phyloP scores from a whole-genome alignment of 2,797 vertebrate genomes.

The Florisuga fusca region DNA sequence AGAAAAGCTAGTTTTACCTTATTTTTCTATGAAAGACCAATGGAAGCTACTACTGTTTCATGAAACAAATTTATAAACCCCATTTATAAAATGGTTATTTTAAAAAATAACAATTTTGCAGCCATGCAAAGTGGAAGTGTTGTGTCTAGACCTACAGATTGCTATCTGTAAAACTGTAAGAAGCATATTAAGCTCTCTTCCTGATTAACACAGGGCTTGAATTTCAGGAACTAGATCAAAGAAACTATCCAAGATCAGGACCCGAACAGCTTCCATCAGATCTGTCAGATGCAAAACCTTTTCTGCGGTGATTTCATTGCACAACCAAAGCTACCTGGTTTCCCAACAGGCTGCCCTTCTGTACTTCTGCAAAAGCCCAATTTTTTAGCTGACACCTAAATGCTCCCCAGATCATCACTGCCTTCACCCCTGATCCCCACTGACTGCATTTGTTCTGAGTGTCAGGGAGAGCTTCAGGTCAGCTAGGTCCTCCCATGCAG shows the following conservation, averaged over 20 bases:
- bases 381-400: neutral
- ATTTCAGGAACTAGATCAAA: neutral
- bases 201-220: neutral
- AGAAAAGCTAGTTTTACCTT: rapidly evolving
- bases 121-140: neutral
- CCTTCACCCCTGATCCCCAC: neutral
- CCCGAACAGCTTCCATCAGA: neutral
- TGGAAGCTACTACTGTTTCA: neutral
- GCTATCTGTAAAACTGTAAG: neutral
- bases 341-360: neutral
- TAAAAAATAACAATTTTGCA: neutral
- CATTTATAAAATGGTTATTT: neutral
- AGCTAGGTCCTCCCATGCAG: neutral
- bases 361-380: neutral
- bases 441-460: rapidly evolving
- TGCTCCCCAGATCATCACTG: neutral
- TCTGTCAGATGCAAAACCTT: neutral
- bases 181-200: neutral
- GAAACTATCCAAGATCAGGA: neutral
- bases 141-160: neutral
- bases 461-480: rapidly evolving
- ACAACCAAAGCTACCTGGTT: neutral
- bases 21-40: neutral
- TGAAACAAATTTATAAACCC: neutral
- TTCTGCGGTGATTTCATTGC: neutral